phyloP scores from a whole-genome alignment of 2,797 vertebrate genomes.

The Cuniculus paca region DNA sequence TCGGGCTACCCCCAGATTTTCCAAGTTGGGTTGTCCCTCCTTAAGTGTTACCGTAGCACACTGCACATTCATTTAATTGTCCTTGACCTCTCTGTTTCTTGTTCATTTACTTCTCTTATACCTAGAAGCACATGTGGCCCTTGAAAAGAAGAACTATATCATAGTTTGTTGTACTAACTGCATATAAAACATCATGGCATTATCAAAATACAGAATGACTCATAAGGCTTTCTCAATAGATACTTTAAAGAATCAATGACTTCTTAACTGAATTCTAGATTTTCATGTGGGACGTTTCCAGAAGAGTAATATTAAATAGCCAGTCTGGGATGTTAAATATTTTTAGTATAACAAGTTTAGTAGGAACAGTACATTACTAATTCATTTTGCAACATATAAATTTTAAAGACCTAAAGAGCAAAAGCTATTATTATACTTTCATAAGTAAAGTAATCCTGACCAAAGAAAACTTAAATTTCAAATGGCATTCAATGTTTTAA shows the following conservation, averaged over 20 bases:
- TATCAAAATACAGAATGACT: background rate
- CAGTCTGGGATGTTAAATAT: background rate
- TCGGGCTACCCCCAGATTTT: background rate
- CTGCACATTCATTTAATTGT: background rate
- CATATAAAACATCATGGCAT: background rate
- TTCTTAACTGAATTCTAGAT: background rate
- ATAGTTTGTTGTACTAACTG: background rate
- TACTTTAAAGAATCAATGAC: background rate
- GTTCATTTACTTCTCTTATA: background rate
- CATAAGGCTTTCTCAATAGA: background rate
- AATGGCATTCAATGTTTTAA: background rate
- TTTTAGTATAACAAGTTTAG: background rate
- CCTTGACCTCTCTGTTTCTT: background rate
- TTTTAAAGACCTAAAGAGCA: background rate
- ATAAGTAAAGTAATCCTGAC: background rate
- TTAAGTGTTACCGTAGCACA: background rate
- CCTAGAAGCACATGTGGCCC: background rate
- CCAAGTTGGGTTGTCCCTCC: background rate
- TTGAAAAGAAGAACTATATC: background rate
- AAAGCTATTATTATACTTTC: background rate
- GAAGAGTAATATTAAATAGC: background rate
- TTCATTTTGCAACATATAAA: background rate
- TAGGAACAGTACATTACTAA: background rate
- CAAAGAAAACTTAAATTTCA: background rate
- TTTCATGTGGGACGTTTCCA: background rate